Evolutionary conservation across 2,113 vertebrate genomes (phyloP), one percentile per base, ranked within the genome.

Genomic region (Petrocephalus zakoni): DNA sequence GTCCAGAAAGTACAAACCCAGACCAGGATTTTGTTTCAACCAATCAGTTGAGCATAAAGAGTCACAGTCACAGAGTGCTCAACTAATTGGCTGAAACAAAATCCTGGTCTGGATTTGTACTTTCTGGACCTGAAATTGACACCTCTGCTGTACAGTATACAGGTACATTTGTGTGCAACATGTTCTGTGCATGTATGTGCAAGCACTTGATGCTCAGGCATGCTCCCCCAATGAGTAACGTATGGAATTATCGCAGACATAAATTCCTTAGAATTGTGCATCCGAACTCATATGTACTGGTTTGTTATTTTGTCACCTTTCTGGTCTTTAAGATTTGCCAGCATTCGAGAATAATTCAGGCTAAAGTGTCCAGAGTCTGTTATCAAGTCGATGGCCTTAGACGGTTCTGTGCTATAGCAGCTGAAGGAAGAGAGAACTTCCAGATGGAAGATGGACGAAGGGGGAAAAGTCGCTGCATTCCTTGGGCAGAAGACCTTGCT

Each of bases 401-500:
- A 78, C 89, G 42, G 72, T 89, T 90, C 85, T 88, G 88, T 91
- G 7, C 87, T n/a, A 82, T 88, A 91, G 52, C 37, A 25, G 86
- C 68, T 52, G 82, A 83, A 34, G 56, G 72, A 75, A 61, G 89
- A 90, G 89, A 85, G 89, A 11, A 11, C 25, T 29, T 88, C 90
- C 82, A 91, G 90, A 21, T 95, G 94, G 96, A 93, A 90, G 88
- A 92, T n/a, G 88, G 92, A 92, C 15, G 94, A 95, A 42, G 94
- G 94, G 29, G 87, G 89, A 89, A 92, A 93, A 85, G 92, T 95
- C 81, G 92, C 90, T 5, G 3, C 86, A 34, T 78, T 91, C 52
- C 92, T 96, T 81, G 92, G 91, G 84, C 93, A 95, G 89, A 95
- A 94, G 89, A 94, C 91, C 88, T 93, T 96, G 81, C 84, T 95